phyloP scores from a whole-genome alignment of 2,888 invertebrate genomes.

The Nomada goodeniana region DNA sequence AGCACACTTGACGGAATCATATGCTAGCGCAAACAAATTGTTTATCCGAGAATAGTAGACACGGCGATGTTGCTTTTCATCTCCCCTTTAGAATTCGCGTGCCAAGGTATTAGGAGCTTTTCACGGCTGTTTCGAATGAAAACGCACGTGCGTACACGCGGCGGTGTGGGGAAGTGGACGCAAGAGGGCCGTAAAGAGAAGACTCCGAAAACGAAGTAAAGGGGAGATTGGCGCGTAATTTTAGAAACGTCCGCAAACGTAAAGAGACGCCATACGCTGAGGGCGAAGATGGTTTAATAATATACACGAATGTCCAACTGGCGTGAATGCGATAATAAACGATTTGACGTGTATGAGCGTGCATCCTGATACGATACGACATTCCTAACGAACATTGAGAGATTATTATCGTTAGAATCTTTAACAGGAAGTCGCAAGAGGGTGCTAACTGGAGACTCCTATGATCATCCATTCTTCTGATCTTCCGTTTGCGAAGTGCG shows the following conservation, averaged over 20 bases:
- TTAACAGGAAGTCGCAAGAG: conserved; percentile 25
- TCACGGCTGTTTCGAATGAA: conserved; percentile 39
- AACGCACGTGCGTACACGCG: conserved; percentile 52
- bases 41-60: conserved; percentile 4
- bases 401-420: conserved; percentile 63
- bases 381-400: conserved; percentile 38
- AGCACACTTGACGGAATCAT: conserved; percentile 3
- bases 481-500: not conserved
- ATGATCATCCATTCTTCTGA: not conserved
- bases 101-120: conserved; percentile 3
- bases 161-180: conserved; percentile 57
- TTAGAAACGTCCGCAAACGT: conserved; percentile 70
- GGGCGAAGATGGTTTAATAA: conserved; percentile 78
- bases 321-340: conserved; percentile 78
- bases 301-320: conserved; percentile 76
- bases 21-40: not conserved
- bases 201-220: conserved; percentile 49
- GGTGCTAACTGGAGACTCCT: not conserved
- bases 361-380: conserved; percentile 57
- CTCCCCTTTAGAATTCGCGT: conserved; percentile 1
- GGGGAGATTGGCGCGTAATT: conserved; percentile 67
- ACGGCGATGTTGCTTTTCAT: conserved; percentile 11
- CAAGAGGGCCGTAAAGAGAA: conserved; percentile 59
- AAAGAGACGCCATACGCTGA: conserved; percentile 63
- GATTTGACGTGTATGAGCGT: conserved; percentile 66